Evolutionary conservation across 2,113 vertebrate genomes (phyloP).

Genomic region (Aspiorhynchus laticeps): DNA sequence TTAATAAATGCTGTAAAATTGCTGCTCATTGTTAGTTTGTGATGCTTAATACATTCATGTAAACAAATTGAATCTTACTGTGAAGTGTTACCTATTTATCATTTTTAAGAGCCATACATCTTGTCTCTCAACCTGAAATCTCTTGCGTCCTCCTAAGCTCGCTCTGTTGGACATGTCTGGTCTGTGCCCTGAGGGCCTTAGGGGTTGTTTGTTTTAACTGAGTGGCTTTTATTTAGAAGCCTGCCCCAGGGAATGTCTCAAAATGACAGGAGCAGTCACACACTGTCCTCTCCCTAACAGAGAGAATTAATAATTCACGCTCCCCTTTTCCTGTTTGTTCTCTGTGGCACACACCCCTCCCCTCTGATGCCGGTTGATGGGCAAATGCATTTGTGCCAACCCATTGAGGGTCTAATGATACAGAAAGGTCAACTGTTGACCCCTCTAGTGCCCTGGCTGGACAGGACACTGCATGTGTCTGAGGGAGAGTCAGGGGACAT

Average conservation of each 20-base stretch:
- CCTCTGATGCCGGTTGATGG: slow-evolving; percentile 50
- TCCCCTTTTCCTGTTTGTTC: slow-evolving; percentile 30
- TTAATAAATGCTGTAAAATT: neutral
- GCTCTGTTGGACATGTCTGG: slow-evolving; percentile 36
- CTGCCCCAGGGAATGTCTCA: slow-evolving; percentile 35
- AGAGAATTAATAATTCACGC: slow-evolving; percentile 56
- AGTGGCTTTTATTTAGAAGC: slow-evolving; percentile 53
- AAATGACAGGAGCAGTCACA: slow-evolving; percentile 53
- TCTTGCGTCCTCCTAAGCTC: neutral
- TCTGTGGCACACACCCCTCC: slow-evolving; percentile 31
- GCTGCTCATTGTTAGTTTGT: neutral
- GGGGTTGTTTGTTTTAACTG: slow-evolving; percentile 53
- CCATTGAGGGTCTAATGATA: slow-evolving; percentile 55
- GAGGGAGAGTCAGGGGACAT: slow-evolving; percentile 1
- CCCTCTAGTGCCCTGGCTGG: slow-evolving; percentile 25
- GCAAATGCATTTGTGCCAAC: slow-evolving; percentile 53
- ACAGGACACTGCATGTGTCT: slow-evolving; percentile 13
- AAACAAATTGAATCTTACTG: neutral
- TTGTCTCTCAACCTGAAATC: neutral
- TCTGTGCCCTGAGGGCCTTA: slow-evolving; percentile 50
- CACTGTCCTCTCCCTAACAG: slow-evolving; percentile 49
- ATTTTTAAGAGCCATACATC: neutral
- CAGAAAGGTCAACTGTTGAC: slow-evolving; percentile 52
- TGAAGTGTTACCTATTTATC: neutral
- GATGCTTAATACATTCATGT: neutral